phyloP scores from a whole-genome alignment of 2,113 vertebrate genomes.

The Prunella fulvescens region DNA sequence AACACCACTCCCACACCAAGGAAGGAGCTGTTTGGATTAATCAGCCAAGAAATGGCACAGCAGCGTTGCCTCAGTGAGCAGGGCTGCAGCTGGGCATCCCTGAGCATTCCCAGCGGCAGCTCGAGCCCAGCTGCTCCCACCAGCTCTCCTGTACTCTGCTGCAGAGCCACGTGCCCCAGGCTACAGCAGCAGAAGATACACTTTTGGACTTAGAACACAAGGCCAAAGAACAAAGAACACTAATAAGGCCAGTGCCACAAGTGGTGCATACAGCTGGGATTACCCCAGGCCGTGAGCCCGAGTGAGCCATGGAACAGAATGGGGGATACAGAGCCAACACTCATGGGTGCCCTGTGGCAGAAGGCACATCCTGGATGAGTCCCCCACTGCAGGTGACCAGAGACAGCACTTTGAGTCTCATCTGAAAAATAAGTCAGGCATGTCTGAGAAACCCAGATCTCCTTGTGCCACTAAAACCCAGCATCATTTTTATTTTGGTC shows the following conservation, averaged over 20 bases:
- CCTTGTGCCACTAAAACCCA: neutral
- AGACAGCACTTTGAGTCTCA: neutral
- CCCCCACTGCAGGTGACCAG: neutral
- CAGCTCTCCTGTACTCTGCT: neutral
- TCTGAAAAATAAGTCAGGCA: neutral
- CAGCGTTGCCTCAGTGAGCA: rapidly evolving
- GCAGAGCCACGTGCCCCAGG: neutral
- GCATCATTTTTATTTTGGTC: neutral
- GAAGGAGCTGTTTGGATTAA: neutral
- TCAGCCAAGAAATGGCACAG: neutral
- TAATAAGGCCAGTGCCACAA: neutral
- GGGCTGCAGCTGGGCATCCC: neutral
- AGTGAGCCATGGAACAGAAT: neutral
- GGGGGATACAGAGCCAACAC: neutral
- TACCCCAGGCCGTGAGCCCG: rapidly evolving
- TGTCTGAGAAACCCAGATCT: neutral
- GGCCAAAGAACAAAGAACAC: neutral
- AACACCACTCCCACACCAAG: neutral
- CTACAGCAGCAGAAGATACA: neutral
- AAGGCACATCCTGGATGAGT: rapidly evolving
- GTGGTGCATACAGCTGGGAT: neutral
- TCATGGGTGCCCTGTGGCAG: rapidly evolving
- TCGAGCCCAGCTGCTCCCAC: neutral
- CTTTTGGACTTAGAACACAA: neutral
- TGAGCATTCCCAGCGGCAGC: rapidly evolving